phyloP scores from a whole-genome alignment of 2,888 invertebrate genomes.

The Drosophila falleni region DNA sequence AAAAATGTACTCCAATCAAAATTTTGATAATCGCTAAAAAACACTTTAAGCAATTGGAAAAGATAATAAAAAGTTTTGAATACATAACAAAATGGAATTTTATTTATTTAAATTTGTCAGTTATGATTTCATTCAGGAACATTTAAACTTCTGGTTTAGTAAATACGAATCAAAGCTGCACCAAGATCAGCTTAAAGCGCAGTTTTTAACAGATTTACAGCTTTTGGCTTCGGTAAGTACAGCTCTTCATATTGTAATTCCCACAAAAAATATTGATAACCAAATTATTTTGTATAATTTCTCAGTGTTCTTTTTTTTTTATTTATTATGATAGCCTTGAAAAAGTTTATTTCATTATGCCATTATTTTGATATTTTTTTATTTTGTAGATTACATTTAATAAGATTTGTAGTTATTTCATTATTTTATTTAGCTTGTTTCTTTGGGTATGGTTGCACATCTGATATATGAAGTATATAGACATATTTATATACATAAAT shows the following conservation, averaged over 20 bases:
- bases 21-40: slow-evolving; percentile 48
- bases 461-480: slow-evolving; percentile 50
- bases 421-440: slow-evolving; percentile 48
- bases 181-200: background rate
- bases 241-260: background rate
- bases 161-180: background rate
- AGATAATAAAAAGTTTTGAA: slow-evolving; percentile 58
- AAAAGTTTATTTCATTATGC: slow-evolving; percentile 57
- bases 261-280: background rate
- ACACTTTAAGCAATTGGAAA: slow-evolving; percentile 32
- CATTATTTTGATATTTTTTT: slow-evolving; percentile 62
- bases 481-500: slow-evolving; percentile 50
- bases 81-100: slow-evolving; percentile 1
- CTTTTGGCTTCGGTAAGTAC: background rate
- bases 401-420: slow-evolving; percentile 54
- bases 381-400: slow-evolving; percentile 63
- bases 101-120: background rate
- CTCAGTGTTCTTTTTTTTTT: slow-evolving; percentile 9
- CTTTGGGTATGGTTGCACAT: slow-evolving; percentile 46
- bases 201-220: background rate
- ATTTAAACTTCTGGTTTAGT: background rate
- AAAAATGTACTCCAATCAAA: slow-evolving; percentile 44
- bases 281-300: slow-evolving; percentile 3
- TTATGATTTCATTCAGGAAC: background rate
- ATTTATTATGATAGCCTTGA: slow-evolving; percentile 63